Evolutionary conservation across 2,113 vertebrate genomes (phyloP).

Genomic region (Rhinoderma darwinii): DNA sequence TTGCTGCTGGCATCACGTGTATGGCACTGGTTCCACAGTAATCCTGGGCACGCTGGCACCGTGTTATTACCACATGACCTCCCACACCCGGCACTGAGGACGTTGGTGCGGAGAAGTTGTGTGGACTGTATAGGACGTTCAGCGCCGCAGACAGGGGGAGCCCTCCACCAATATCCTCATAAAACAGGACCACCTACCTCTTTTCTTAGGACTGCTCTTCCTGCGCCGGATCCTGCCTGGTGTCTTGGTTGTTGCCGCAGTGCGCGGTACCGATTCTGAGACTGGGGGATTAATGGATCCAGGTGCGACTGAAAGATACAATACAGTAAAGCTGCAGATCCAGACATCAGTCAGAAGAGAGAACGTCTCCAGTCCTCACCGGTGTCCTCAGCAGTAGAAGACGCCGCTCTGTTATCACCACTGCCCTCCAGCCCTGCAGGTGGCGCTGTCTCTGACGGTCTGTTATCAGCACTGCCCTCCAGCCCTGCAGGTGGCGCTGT

Average conservation of each 20-base stretch:
- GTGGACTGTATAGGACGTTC: too few species aligned
- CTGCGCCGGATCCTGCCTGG: neutral
- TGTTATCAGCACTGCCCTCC: neutral
- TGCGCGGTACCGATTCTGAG: neutral
- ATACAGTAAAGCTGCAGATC: neutral
- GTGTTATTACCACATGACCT: too few species aligned
- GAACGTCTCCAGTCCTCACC: neutral
- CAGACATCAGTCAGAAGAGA: neutral
- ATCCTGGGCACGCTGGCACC: too few species aligned
- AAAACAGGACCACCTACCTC: neutral
- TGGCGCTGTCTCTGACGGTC: neutral
- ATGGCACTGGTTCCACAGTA: too few species aligned
- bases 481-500: too few species aligned
- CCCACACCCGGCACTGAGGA: too few species aligned
- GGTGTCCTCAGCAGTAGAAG: neutral
- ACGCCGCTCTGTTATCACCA: neutral
- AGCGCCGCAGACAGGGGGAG: too few species aligned
- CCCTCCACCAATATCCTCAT: too few species aligned
- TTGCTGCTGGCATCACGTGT: too few species aligned
- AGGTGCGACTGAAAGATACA: neutral
- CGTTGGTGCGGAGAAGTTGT: too few species aligned
- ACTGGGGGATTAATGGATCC: neutral
- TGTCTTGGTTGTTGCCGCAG: neutral
- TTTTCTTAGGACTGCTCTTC: neutral
- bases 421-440: neutral